Percentiles rank a stretch among this genome's conserved stretches.
Conservation (phyloP, 1,140 invertebrate species). For the Tachypleus tridentatus region DNA sequence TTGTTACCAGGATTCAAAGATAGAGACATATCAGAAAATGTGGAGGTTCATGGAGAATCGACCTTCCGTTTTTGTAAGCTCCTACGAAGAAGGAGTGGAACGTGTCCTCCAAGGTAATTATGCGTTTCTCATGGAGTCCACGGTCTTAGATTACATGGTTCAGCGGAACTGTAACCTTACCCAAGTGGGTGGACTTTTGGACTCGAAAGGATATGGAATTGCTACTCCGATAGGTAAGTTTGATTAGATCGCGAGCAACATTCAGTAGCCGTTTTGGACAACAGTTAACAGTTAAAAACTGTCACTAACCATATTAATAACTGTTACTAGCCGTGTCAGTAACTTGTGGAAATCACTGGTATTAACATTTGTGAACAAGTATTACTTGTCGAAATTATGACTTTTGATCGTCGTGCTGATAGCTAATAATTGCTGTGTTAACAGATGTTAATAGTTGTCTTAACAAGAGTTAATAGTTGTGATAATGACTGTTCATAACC, state of each 20-base stretch:
- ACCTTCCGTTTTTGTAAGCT: conserved; percentile 70
- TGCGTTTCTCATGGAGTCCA: conserved; percentile 97
- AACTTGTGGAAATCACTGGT: neutral
- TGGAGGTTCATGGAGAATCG: conserved; percentile 84
- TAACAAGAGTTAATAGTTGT: too few species aligned
- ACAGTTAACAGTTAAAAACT: neutral
- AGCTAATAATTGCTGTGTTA: too few species aligned
- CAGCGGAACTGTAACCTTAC: conserved; percentile 95
- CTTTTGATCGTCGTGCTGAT: neutral
- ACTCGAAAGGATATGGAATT: conserved; percentile 69
- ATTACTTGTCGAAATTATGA: neutral
- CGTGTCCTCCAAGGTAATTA: conserved; percentile 80
- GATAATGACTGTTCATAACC: too few species aligned
- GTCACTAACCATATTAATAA: too few species aligned
- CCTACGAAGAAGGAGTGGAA: conserved; percentile 77
- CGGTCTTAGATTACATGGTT: conserved; percentile 90
- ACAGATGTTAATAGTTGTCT: too few species aligned
- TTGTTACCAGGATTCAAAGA: conserved; percentile 69
- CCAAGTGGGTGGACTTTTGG: conserved; percentile 88
- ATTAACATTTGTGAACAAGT: neutral
- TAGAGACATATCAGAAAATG: conserved; percentile 93
- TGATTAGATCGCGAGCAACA: neutral
- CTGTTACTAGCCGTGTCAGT: neutral
- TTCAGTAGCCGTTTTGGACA: neutral
- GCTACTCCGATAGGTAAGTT: conserved; percentile 40